phyloP scores from a whole-genome alignment of 37 sponge, comb jelly and placozoan genomes.

The Chondrosia reniformis region DNA sequence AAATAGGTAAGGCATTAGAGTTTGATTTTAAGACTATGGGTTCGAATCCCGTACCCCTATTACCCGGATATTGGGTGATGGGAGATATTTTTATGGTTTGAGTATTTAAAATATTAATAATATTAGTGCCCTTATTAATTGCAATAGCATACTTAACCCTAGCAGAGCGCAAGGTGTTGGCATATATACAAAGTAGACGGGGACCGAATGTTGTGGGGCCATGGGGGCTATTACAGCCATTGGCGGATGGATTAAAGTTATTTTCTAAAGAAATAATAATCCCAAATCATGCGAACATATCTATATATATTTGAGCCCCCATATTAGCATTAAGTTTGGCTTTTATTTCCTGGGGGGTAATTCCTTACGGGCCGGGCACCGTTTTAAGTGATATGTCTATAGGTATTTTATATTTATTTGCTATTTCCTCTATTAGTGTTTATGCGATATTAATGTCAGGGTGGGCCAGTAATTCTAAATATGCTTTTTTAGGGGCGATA shows the following conservation, averaged over 20 bases:
- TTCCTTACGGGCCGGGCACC: conserved; percentile 51
- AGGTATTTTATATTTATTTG: conserved; percentile 62
- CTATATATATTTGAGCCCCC: conserved; percentile 53
- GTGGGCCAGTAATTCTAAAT: conserved; percentile 75
- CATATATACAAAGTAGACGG: conserved; percentile 50
- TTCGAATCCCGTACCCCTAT: conserved; percentile 53
- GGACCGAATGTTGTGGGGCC: conserved; percentile 67
- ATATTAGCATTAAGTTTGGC: conserved; percentile 69
- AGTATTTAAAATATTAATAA: conserved; percentile 47
- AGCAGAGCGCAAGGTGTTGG: conserved; percentile 64
- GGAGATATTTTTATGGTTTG: neutral
- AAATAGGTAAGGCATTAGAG: conserved; percentile 66
- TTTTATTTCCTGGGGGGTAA: conserved; percentile 65
- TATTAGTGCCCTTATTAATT: conserved; percentile 57
- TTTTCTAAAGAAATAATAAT: conserved; percentile 72
- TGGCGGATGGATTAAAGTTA: conserved; percentile 74
- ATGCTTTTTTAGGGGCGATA: conserved; percentile 77
- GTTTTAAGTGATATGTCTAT: conserved; percentile 58
- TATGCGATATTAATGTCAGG: conserved; percentile 68
- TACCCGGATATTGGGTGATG: neutral
- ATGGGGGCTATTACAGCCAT: conserved; percentile 65
- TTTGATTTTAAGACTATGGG: conserved; percentile 57
- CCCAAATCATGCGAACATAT: conserved; percentile 62
- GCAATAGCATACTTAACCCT: conserved; percentile 64
- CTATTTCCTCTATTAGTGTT: conserved; percentile 69